Evolutionary conservation across 2,113 vertebrate species (phyloP).

Genomic region (Odocoileus hemionus): DNA sequence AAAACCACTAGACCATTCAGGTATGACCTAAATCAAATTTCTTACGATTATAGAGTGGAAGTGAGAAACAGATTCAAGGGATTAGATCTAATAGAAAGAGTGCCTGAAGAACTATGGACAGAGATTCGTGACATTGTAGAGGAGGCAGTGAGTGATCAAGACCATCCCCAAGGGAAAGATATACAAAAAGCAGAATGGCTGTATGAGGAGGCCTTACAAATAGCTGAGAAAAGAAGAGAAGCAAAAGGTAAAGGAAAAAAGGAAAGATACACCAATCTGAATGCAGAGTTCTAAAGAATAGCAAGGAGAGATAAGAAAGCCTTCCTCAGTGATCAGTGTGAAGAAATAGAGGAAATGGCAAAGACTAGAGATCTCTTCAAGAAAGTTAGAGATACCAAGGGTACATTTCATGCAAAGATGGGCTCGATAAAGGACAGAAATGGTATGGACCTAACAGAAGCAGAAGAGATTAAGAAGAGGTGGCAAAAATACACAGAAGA

Average conservation of each 20-base stretch:
- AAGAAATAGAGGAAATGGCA: neutral
- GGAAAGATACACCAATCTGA: neutral
- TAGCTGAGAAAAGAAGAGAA: neutral
- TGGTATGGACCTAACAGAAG: neutral
- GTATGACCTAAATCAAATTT: neutral
- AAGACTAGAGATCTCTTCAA: neutral
- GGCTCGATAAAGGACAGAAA: neutral
- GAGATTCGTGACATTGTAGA: fast-evolving
- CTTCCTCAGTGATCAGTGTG: neutral
- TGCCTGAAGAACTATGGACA: neutral
- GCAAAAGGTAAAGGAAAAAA: neutral
- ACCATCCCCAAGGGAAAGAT: neutral
- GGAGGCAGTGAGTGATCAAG: neutral
- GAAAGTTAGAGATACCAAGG: neutral
- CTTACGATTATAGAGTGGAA: fast-evolving
- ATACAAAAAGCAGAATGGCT: neutral
- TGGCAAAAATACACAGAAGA: neutral
- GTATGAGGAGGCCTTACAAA: neutral
- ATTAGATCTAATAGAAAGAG: neutral
- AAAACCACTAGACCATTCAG: neutral
- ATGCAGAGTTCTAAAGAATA: neutral
- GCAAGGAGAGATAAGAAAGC: neutral
- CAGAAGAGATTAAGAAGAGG: neutral
- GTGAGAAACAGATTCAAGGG: neutral
- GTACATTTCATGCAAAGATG: neutral